Base-by-base conservation (phyloP, 2,888 invertebrate species). In the Thymelicus acteon region DNA sequence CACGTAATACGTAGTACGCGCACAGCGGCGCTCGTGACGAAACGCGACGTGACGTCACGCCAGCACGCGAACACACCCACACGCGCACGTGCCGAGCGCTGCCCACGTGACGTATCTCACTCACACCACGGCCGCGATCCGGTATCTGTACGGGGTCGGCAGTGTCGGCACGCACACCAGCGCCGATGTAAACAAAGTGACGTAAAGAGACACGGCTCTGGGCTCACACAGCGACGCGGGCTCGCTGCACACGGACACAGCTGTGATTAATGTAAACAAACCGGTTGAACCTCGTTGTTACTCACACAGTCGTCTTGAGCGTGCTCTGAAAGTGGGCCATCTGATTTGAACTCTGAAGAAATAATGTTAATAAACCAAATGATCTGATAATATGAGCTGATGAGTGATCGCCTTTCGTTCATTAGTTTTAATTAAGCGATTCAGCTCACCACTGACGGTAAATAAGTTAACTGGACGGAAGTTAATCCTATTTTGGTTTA, bases 21-120 rank as follows among this genome's bases (percentile, higher is more conserved):
- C 84, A 82, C 87, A 77, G 74, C 15, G 70, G 71, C 72, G 73
- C 75, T 75, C 73, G 79, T 81, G 81, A 78, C 81, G 75, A 78
- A 76, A 80, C 82, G 76, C 80, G 74, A 73, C 57, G 86, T 93
- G 92, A 93, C 93, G 93, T 93, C 92, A 92, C 84, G 52, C 37
- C 82, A 81, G 85, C 91, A 90, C 91, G 90, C 88, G 89, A 90
- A 85, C 92, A 91, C 92, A 87, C 92, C 91, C 89, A 92, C 92
- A 91, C 86, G 80, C 82, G 84, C 87, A 83, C 89, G 86, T 83
- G 85, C 80, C 74, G 72, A 69, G 74, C 71, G 74, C 70, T 73
- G 72, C 80, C 84, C 79, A 80, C 81, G 88, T 91, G 91, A 90
- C 90, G 89, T 88, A 77, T 82, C 60, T 71, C 75, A 74, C 75